Evolutionary conservation across 2,113 vertebrate genomes (phyloP), one percentile per base, ranked within the genome.

Genomic region (Eolophus roseicapilla): DNA sequence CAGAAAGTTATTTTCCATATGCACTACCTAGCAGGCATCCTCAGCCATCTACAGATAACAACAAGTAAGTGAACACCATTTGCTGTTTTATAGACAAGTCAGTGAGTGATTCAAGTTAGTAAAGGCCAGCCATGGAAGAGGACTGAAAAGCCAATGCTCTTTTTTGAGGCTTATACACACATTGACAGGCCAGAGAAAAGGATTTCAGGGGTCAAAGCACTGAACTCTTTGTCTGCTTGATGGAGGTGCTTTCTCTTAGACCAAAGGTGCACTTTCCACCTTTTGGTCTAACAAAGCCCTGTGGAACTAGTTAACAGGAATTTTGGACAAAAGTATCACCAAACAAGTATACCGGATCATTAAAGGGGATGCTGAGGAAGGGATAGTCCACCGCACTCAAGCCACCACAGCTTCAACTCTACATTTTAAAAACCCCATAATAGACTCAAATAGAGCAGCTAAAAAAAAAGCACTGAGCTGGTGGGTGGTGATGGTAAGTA

Each of bases 191-290:
- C 62, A 92, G 23, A 88, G 35, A 37, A 85, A 65, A 64, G 2
- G 11, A 60, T 68, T 93, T 47, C 13, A 19, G 29, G 5, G 15
- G 3, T 70, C 28, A 70, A 86, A 87, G 64, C 7, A 21, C 6
- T 28, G 17, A 86, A 5, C 4, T 87, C 33, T 65, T 68, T 0
- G 0, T 35, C 16, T 70, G 2, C 13, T 47, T 44, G 7, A n/a
- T n/a, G 35, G 13, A 94, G 16, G 1, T 57, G 27, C 10, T 71
- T 59, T 59, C 20, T 59, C 13, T 14, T 59, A 59, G 13, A n/a
- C 55, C 55, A 23, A 20, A 59, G 55, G 33, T n/a, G 55, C 53
- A 20, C 9, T 27, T 44, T 55, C 78, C 6, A 55, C 6, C 13
- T 63, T 81, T 63, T 8, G 24, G 12, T 46, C 3, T 43, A 14